Evolutionary conservation across 2,888 invertebrate species (phyloP), one percentile per base, ranked within the genome.

Genomic region (Bombyx huttoni): DNA sequence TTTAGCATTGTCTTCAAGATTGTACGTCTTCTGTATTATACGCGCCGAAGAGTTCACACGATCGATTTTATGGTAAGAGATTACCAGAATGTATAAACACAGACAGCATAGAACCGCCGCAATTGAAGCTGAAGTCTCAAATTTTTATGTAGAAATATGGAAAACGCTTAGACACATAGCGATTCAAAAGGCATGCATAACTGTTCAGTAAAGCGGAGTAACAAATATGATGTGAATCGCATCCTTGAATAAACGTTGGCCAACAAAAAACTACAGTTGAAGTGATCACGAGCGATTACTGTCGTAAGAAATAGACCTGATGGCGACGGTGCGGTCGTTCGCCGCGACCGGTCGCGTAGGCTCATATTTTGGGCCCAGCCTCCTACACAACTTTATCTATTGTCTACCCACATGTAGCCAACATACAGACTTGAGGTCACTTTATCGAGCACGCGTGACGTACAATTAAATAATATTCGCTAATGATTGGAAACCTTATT

Each of bases 331-430:
- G 45, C 12, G 47, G 50, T 50, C 49, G 49, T 50, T 52, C 47
- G 46, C 49, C 58, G 59, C 58, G 62, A 57, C 54, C 58, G 55
- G 61, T 61, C 63, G 83, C 77, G 85, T 85, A 80, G 84, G 86
- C 69, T 78, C 65, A 65, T 59, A 62, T 81, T 85, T 84, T 85
- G 80, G 81, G 70, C 64, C 61, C 67, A 70, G 67, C 70, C 76
- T 72, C 84, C 82, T 81, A 78, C 78, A 59, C 64, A 53, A 55
- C 54, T 54, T 62, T 60, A 62, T 61, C 78, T 76, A 84, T 84
- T 83, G 83, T 82, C 81, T 80, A 63, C 81, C 81, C 81, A 81
- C 80, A 65, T 67, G 57, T 58, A 55, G 62, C 65, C 64, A 69
- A 65, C 63, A 62, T 63, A 68, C 68, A 75, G 68, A 75, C 77